Evolutionary conservation across 92 coral and sea anemone genomes (phyloP), one percentile per base, ranked within the genome.

Genomic region (Heliopora coerulea): DNA sequence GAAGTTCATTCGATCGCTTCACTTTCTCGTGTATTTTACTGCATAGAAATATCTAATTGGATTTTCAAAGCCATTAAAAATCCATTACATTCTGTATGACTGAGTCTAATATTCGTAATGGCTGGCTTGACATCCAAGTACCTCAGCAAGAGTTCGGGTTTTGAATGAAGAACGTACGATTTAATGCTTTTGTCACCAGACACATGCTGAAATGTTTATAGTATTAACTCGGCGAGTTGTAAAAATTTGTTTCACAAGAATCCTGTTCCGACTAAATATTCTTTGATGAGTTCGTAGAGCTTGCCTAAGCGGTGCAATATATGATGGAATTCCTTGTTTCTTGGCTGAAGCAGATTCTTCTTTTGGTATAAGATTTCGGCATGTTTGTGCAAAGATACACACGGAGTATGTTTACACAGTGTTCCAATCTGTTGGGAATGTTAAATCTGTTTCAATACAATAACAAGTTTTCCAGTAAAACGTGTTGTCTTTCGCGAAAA

Each of bases 61-160:
- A 70, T 70, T 70, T 70, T 70, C 77, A 58, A 70, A 54, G 63
- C 77, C 62, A 70, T 70, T 70, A 70, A 70, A 70, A 70, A 70
- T 52, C 77, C 77, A 70, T 70, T 70, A 70, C 44, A 70, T 49
- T 19, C 54, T 70, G 63, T 54, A 70, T 54, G 63, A 54, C 18
- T 30, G 28, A 50, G 58, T 20, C 28, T 70, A 33, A 70, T 52
- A 48, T 68, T 48, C 40, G 31, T 48, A 52, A 52, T 49, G 31
- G 26, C 35, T 37, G 49, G 19, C 54, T 52, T 25, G n/a, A 18
- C 54, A 23, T 7, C 23, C 33, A 21, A 12, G 39, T n/a, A n/a
- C 31, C 48, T 6, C 33, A 54, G 49, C 62, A 67, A 67, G 57
- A 49, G 30, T 67, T 41, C 59, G 48, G 13, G 29, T 18, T 67